These are phyloP conservation scores for Meta bourneti DNA, from an alignment of 2,888 invertebrate genomes.

Conservation along the genomic window DNA sequence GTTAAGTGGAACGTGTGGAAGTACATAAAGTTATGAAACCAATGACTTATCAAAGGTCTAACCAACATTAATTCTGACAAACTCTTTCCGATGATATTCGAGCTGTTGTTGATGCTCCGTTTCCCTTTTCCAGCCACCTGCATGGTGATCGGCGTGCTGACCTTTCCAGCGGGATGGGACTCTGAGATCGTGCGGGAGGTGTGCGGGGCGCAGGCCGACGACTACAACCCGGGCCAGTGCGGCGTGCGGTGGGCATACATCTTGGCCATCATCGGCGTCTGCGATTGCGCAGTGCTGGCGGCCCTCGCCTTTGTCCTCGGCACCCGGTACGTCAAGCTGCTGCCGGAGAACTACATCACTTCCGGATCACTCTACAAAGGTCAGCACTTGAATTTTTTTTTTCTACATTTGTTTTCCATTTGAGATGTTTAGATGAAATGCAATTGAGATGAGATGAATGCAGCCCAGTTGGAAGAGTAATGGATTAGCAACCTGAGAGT, in stretches of 20 bases:
- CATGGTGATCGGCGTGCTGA: constrained; percentile 92
- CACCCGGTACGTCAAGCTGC: constrained; percentile 90
- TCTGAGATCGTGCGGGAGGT: constrained; percentile 90
- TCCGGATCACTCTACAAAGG: constrained; percentile 77
- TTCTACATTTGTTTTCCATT: background rate
- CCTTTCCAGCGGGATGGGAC: constrained; percentile 96
- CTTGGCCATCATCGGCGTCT: constrained; percentile 92
- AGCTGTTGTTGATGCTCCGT: background rate
- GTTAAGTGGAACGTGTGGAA: too few relatives aligned
- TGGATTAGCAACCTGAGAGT: too few relatives aligned
- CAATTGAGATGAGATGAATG: background rate
- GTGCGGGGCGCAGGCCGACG: constrained; percentile 89
- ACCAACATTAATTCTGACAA: too few relatives aligned
- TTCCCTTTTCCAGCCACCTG: constrained; percentile 86
- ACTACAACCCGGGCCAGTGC: constrained; percentile 89
- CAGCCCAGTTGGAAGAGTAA: too few relatives aligned
- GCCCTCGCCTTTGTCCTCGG: constrained; percentile 96
- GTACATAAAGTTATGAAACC: too few relatives aligned
- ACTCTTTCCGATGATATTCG: too few relatives aligned
- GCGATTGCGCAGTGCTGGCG: constrained; percentile 91
- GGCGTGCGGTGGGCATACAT: constrained; percentile 96
- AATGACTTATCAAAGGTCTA: too few relatives aligned
- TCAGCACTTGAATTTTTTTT: background rate
- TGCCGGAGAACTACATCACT: constrained; percentile 78
- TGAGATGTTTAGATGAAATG: background rate